Evolutionary conservation across 2,888 invertebrate species (phyloP), one percentile per base, ranked within the genome.

Genomic region (Galerucella calmariensis): DNA sequence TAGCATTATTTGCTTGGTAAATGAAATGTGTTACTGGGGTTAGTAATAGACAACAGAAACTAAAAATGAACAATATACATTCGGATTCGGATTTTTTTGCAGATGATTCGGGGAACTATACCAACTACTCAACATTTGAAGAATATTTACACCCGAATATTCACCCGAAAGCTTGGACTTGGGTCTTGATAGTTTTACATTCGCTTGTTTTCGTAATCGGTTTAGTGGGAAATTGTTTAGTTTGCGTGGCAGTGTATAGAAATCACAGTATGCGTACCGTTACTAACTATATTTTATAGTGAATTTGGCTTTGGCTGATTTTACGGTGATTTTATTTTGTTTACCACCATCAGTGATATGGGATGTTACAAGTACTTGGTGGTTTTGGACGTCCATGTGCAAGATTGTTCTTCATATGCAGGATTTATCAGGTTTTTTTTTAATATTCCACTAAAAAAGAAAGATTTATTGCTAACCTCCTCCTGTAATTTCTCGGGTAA

Each of bases 361-460:
- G 94, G 97, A 97, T 85, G 94, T 97, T 62, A 95, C 96, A 0
- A 94, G 95, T 85, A 97, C 97, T 0, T 98, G 97, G 96, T 97
- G 97, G 89, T 92, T 97, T 80, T 97, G 97, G 0, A 90, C 92
- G 0, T 89, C 91, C 0, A 91, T 95, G 90, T 98, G 98, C 90
- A 96, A 97, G 86, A 90, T 95, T 75, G 93, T 97, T 14, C 90
- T 95, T 14, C 97, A 96, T 86, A 91, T 97, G 81, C 97, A 97
- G 94, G 97, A 86, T 56, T n/a, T 56, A 56, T n/a, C 1, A n/a
- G 9, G 1, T 1, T 53, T 56, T 56, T n/a, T 56, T n/a, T 2
- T n/a, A 56, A n/a, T n/a, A 53, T 14, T n/a, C 1, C 3, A 6
- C n/a, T n/a, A n/a, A n/a, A n/a, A n/a, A n/a, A n/a, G n/a, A n/a